Evolutionary conservation across 2,113 vertebrate species (phyloP).

Genomic region (Rhadina sibilatrix): DNA sequence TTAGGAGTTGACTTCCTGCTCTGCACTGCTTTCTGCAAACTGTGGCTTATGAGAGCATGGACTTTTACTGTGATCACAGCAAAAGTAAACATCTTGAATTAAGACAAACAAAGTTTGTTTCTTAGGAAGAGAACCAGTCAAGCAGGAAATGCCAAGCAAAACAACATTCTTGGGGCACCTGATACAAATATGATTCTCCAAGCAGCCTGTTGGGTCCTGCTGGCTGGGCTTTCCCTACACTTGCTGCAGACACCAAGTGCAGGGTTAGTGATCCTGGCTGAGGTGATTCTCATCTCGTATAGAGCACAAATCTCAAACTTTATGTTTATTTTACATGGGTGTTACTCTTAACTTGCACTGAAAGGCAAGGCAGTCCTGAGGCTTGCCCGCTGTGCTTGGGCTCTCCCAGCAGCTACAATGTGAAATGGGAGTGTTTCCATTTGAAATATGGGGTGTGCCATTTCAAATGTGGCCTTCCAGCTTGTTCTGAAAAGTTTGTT

Average conservation of each 20-base stretch:
- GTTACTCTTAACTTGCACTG: not conserved
- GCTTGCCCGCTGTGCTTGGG: not conserved
- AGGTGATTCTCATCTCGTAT: not conserved
- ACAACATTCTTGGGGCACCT: not conserved
- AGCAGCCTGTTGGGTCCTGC: not conserved
- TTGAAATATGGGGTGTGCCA: not conserved
- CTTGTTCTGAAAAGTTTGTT: not conserved
- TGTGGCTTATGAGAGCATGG: not conserved
- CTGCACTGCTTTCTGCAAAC: conserved; percentile 29
- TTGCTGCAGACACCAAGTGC: not conserved
- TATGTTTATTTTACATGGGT: not conserved
- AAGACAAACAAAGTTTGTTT: conserved; percentile 25
- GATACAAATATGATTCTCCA: conserved; percentile 1
- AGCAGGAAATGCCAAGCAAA: conserved; percentile 51
- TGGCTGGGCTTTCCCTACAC: not conserved
- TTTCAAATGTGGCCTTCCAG: not conserved
- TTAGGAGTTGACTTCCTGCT: conserved; percentile 11
- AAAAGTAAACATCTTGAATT: conserved; percentile 44
- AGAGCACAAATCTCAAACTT: not conserved
- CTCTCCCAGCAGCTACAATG: not conserved
- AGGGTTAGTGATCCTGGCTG: not conserved
- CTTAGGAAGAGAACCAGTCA: conserved; percentile 32
- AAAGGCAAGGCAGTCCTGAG: not conserved
- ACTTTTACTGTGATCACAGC: conserved; percentile 25
- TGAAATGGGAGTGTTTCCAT: not conserved